These are phyloP conservation scores for Carettochelys insculpta DNA, from an alignment of 2,113 vertebrate species.

Conservation along the genomic window DNA sequence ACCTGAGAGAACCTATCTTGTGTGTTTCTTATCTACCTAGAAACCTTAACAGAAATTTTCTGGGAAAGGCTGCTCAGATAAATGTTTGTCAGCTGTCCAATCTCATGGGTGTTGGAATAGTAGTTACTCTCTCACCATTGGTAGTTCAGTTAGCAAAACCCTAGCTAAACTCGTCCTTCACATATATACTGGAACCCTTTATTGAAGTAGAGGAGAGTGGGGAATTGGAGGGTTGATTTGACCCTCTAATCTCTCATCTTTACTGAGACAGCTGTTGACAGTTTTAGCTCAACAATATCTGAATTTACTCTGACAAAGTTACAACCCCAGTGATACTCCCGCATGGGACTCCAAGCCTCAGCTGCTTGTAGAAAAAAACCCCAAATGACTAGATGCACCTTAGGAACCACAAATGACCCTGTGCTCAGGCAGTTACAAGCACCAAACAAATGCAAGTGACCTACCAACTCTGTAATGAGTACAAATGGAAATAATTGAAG, in stretches of 20 bases:
- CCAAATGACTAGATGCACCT: fast-evolving
- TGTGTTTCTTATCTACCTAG: constrained; percentile 36
- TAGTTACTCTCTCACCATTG: neutral
- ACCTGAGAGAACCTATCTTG: neutral
- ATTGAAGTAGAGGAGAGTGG: neutral
- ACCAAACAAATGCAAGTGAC: neutral
- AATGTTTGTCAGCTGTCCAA: constrained; percentile 22
- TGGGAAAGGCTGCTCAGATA: constrained; percentile 34
- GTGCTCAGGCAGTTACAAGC: neutral
- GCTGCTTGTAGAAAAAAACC: neutral
- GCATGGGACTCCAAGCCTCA: neutral
- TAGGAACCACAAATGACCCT: fast-evolving
- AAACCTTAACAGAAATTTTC: constrained; percentile 11
- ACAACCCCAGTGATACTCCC: neutral
- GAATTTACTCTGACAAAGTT: neutral
- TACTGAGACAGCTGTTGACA: neutral
- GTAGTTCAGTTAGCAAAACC: constrained; percentile 17
- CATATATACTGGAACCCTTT: neutral
- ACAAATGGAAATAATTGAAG: neutral
- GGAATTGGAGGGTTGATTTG: neutral
- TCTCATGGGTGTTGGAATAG: constrained; percentile 11
- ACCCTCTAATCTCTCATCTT: constrained; percentile 24
- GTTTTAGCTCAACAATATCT: neutral
- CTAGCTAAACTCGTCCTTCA: neutral
- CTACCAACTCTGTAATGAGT: fast-evolving